Evolutionary conservation across 2,113 vertebrate genomes (phyloP).

Genomic region (Anoura caudifer): DNA sequence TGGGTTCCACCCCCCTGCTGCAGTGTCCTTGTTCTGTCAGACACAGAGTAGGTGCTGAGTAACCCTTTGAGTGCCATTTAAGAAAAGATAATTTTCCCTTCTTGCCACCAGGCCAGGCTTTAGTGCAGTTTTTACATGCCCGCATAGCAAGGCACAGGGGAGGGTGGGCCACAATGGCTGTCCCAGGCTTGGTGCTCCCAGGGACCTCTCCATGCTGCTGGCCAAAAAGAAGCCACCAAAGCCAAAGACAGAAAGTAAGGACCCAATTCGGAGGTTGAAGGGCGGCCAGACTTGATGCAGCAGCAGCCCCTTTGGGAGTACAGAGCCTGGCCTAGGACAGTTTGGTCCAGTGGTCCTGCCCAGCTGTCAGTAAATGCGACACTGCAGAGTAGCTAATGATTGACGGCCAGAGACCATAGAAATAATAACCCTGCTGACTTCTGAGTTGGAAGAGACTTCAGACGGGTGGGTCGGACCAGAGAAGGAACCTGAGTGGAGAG

Average conservation of each 20-base stretch:
- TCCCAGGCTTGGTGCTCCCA: neutral
- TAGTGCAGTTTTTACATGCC: neutral
- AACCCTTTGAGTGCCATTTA: neutral
- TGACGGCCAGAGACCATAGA: neutral
- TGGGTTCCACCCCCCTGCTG: neutral
- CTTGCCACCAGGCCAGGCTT: neutral
- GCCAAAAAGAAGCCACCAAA: slow-evolving; percentile 26
- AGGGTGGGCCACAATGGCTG: neutral
- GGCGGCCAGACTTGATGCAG: neutral
- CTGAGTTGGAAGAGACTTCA: neutral
- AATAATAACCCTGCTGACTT: neutral
- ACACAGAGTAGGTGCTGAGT: neutral
- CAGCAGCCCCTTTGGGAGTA: neutral
- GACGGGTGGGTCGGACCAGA: neutral
- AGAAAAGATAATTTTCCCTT: neutral
- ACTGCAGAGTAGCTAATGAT: neutral
- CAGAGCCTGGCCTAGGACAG: neutral
- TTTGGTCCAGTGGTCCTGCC: neutral
- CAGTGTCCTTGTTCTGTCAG: neutral
- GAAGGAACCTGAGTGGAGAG: neutral
- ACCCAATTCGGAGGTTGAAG: neutral
- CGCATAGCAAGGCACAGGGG: too few relatives aligned
- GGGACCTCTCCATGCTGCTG: neutral
- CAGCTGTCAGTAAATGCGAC: neutral
- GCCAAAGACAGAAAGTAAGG: neutral